These are phyloP conservation scores for Raja brachyura DNA, from an alignment of 2,113 vertebrate species.

Conservation along the genomic window DNA sequence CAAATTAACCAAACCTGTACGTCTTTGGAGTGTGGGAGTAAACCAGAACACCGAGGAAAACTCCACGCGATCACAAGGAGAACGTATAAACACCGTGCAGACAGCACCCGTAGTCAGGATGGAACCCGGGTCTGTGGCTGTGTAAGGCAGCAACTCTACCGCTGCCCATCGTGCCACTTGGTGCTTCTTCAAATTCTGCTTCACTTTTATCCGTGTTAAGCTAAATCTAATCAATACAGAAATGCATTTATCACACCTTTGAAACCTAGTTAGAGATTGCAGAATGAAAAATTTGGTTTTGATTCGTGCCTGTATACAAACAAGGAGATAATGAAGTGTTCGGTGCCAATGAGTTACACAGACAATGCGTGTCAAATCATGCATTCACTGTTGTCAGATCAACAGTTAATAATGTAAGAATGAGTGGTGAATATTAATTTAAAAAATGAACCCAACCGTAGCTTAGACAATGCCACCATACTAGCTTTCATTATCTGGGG, in stretches of 20 bases:
- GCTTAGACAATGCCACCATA: not conserved
- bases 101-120: too few species aligned
- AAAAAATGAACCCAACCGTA: not conserved
- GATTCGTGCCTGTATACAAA: not conserved
- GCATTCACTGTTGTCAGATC: not conserved
- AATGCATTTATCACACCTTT: not conserved
- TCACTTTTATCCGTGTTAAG: not conserved
- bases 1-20: too few species aligned
- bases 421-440: not conserved
- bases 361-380: not conserved
- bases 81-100: too few species aligned
- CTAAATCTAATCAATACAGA: not conserved
- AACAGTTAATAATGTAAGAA: not conserved
- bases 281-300: conserved; percentile 4
- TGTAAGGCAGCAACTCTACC: too few species aligned
- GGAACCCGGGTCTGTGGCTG: too few species aligned
- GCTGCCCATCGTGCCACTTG: too few species aligned
- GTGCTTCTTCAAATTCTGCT: not conserved
- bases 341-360: not conserved
- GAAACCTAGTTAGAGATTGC: not conserved
- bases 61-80: too few species aligned
- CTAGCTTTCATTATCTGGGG: not conserved
- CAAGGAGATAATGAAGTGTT: not conserved
- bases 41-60: too few species aligned
- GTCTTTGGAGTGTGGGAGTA: too few species aligned